A percentile compares a stretch with the other conserved stretches of the same genome.
Evolutionary conservation across 2,888 invertebrate genomes (phyloP).

Genomic region (Drosophila histrio): DNA sequence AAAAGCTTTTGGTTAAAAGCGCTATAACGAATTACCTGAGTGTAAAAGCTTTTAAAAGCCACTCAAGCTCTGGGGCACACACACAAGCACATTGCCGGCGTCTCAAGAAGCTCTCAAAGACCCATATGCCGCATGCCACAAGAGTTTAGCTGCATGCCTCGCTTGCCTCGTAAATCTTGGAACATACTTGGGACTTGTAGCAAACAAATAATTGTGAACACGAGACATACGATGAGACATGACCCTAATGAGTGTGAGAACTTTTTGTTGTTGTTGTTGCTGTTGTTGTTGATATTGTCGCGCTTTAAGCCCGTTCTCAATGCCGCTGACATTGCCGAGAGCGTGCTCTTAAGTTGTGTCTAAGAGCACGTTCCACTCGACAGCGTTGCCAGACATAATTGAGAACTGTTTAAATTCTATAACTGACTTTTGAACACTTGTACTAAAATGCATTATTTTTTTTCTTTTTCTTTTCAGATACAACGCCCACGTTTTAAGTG

Average conservation of each 20-base stretch:
- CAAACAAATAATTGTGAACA: slow-evolving; percentile 65
- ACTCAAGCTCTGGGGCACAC: slow-evolving; percentile 44
- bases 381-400: slow-evolving; percentile 31
- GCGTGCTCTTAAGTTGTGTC: slow-evolving; percentile 46
- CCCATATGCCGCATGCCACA: slow-evolving; percentile 24
- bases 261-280: slow-evolving; percentile 38
- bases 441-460: slow-evolving; percentile 11
- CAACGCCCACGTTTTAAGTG: slow-evolving; percentile 4
- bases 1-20: slow-evolving; percentile 26
- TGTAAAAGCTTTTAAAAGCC: slow-evolving; percentile 23
- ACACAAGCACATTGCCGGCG: slow-evolving; percentile 33
- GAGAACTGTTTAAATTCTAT: slow-evolving; percentile 19
- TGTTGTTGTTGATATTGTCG: slow-evolving; percentile 27
- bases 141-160: slow-evolving; percentile 21
- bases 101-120: slow-evolving; percentile 61
- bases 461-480: slow-evolving; percentile 27
- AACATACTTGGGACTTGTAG: slow-evolving; percentile 14
- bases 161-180: slow-evolving; percentile 27
- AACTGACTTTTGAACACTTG: slow-evolving; percentile 20
- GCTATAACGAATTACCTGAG: slow-evolving; percentile 7
- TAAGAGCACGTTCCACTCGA: slow-evolving; percentile 46
- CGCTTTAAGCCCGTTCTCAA: slow-evolving; percentile 17
- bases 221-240: slow-evolving; percentile 56
- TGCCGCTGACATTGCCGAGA: slow-evolving; percentile 53
- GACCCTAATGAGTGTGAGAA: slow-evolving; percentile 79